Conservation (phyloP, 2,888 invertebrate genomes). For the Conomelus anceps region DNA sequence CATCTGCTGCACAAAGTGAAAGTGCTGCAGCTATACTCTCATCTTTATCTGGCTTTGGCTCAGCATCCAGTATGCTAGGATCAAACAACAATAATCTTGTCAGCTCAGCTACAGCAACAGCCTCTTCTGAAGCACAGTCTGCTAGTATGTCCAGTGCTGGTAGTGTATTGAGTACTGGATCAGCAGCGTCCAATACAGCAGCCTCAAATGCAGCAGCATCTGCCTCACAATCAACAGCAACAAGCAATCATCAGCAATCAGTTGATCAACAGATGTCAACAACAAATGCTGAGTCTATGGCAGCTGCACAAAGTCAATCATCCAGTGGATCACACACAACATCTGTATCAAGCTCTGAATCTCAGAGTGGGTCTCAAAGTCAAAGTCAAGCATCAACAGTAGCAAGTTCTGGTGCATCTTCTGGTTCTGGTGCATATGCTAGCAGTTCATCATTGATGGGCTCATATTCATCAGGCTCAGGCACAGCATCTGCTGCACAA, state of each 20-base stretch:
- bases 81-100: not conserved
- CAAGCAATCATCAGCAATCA: not conserved
- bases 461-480: too few species aligned
- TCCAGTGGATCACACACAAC: not conserved
- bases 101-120: not conserved
- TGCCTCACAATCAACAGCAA: not conserved
- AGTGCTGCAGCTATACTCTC: too few species aligned
- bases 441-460: too few species aligned
- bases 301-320: not conserved
- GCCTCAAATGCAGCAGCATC: not conserved
- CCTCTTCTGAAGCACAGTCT: not conserved
- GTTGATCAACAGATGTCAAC: not conserved
- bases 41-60: not conserved
- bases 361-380: not conserved
- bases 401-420: too few species aligned
- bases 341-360: not conserved
- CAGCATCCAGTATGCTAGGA: not conserved
- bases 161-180: not conserved
- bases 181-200: not conserved
- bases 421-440: too few species aligned
- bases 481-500: too few species aligned
- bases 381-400: not conserved
- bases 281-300: not conserved
- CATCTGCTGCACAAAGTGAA: not conserved
- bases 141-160: not conserved